Conservation (phyloP, 1,140 invertebrate genomes). For the Trissolcus basalis region DNA sequence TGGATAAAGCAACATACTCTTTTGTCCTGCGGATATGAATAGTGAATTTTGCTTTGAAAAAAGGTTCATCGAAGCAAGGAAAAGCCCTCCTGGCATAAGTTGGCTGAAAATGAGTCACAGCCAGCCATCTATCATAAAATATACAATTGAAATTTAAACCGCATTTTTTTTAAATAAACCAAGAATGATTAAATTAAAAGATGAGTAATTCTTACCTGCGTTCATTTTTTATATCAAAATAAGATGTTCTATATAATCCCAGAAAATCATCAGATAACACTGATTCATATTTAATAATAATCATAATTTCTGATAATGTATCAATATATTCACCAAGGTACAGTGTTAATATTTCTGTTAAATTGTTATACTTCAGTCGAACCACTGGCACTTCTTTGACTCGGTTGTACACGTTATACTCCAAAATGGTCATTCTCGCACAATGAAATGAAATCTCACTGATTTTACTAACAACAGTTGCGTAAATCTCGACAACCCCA, state of each 20-base stretch:
- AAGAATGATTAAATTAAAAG: too few relatives aligned
- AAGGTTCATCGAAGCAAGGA: constrained; percentile 97
- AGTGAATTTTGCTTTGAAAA: constrained; percentile 89
- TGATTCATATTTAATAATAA: too few relatives aligned
- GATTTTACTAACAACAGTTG: constrained; percentile 11
- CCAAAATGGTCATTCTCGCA: constrained; percentile 8
- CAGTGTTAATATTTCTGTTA: constrained; percentile 12
- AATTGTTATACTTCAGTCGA: constrained; percentile 9
- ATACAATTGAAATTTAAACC: constrained; percentile 1
- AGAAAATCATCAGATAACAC: too few relatives aligned
- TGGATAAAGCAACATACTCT: constrained; percentile 84
- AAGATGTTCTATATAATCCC: too few relatives aligned
- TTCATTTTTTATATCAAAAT: too few relatives aligned
- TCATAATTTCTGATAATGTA: too few relatives aligned
- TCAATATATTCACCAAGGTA: too few relatives aligned
- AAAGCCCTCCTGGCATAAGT: constrained; percentile 92
- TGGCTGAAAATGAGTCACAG: constrained; percentile 91
- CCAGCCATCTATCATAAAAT: constrained; percentile 81
- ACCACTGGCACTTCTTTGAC: not conserved
- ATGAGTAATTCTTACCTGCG: too few relatives aligned
- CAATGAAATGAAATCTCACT: constrained; percentile 24
- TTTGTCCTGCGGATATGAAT: constrained; percentile 83
- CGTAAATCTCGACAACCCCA: constrained; percentile 28
- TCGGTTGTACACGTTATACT: constrained; percentile 11
- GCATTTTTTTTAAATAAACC: too few relatives aligned